phyloP scores from a whole-genome alignment of 2,888 invertebrate species.

The Tanypteryx hageni region DNA sequence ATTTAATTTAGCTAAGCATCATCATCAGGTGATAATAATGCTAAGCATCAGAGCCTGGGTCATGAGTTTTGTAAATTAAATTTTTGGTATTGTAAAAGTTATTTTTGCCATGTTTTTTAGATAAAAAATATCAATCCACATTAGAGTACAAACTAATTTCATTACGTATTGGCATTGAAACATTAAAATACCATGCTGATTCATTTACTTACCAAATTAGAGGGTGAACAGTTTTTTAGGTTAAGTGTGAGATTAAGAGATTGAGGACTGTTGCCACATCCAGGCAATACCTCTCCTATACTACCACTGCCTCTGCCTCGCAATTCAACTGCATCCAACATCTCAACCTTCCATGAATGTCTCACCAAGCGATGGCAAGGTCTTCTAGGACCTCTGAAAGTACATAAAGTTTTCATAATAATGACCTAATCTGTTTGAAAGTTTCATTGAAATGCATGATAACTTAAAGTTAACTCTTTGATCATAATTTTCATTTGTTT shows the following conservation, averaged over 20 bases:
- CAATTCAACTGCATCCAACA: conserved; percentile 80
- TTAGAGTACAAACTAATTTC: too few relatives aligned
- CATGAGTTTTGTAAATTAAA: too few relatives aligned
- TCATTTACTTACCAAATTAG: conserved; percentile 73
- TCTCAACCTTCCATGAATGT: conserved; percentile 80
- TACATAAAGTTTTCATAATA: neutral
- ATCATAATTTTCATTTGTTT: too few relatives aligned
- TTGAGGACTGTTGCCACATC: conserved; percentile 57
- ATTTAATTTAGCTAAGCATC: too few relatives aligned
- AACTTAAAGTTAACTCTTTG: too few relatives aligned
- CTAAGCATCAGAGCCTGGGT: too few relatives aligned
- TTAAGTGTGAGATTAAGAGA: conserved; percentile 82
- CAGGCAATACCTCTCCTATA: conserved; percentile 73
- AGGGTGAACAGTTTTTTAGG: conserved; percentile 79
- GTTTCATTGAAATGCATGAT: neutral
- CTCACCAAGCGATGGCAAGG: conserved; percentile 78
- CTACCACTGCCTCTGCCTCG: conserved; percentile 78
- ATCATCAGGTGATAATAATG: too few relatives aligned
- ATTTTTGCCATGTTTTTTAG: too few relatives aligned
- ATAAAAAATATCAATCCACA: too few relatives aligned
- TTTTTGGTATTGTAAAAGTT: too few relatives aligned
- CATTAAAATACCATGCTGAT: neutral
- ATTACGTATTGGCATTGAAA: neutral
- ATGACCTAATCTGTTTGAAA: neutral
- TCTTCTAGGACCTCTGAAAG: conserved; percentile 19